phyloP scores from a whole-genome alignment of 2,113 vertebrate genomes.

The Phylloscopus whistleri region DNA sequence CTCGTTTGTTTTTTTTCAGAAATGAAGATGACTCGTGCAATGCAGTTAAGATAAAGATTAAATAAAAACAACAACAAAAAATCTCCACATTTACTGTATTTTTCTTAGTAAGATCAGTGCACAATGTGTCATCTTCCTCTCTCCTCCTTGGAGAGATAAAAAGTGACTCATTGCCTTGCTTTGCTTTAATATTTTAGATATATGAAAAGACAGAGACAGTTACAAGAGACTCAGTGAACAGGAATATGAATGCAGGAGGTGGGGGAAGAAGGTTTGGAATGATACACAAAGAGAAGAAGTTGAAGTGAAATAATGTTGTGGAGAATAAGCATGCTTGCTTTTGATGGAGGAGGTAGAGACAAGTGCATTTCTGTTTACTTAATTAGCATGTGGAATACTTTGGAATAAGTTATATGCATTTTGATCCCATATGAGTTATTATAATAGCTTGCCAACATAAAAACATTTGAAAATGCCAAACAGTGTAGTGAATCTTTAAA shows the following conservation, averaged over 20 bases:
- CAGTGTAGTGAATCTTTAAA: background rate
- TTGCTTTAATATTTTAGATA: conserved; percentile 59
- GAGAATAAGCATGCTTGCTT: background rate
- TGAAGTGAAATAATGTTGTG: conserved; percentile 4
- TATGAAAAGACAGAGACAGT: conserved; percentile 19
- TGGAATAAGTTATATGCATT: conserved; percentile 33
- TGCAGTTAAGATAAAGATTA: conserved; percentile 44
- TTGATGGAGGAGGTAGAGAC: background rate
- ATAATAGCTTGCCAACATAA: conserved; percentile 39
- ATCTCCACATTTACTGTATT: background rate
- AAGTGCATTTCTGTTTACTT: conserved; percentile 36
- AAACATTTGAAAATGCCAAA: conserved; percentile 8
- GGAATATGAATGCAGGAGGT: background rate
- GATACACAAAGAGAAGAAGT: background rate
- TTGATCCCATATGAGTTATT: conserved; percentile 50
- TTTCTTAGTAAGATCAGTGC: conserved; percentile 37
- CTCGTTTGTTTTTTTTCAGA: background rate
- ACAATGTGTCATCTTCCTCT: conserved; percentile 54
- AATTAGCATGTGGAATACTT: conserved; percentile 53
- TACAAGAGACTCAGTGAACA: conserved; percentile 26
- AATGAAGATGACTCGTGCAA: background rate
- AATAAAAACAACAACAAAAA: conserved; percentile 6
- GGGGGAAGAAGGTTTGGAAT: background rate
- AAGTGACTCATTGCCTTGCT: conserved; percentile 35
- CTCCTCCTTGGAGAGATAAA: conserved; percentile 50